These are phyloP conservation scores for Stegana nigrithorax DNA, from an alignment of 2,888 invertebrate species.

Conservation along the genomic window DNA sequence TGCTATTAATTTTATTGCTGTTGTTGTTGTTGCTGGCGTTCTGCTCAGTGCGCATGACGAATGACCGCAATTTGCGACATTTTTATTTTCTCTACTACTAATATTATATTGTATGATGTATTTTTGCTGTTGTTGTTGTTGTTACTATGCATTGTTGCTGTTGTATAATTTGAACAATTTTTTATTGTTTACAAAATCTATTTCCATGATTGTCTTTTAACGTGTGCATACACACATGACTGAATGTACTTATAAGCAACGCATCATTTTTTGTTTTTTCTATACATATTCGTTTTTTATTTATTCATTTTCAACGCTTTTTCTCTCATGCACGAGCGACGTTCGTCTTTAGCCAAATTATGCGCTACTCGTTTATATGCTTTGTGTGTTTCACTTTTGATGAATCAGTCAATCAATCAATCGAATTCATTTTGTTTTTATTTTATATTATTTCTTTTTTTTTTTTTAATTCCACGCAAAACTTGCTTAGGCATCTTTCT, in stretches of 20 bases:
- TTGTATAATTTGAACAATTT: neutral
- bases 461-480: conserved; percentile 14
- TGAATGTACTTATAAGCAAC: conserved; percentile 2
- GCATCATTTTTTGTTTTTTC: neutral
- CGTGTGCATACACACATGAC: neutral
- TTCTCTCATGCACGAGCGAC: no score
- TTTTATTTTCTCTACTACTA: conserved; percentile 42
- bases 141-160: neutral
- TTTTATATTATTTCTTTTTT: conserved; percentile 17
- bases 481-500: no score
- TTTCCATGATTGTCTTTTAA: no score
- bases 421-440: conserved; percentile 26
- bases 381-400: no score
- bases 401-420: neutral
- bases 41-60: conserved; percentile 66
- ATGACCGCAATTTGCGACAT: conserved; percentile 67
- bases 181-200: neutral
- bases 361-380: no score
- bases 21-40: conserved; percentile 40
- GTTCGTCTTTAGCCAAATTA: no score
- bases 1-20: conserved; percentile 16
- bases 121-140: neutral
- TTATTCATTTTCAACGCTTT: no score
- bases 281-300: neutral
- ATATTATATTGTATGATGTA: neutral